Base-by-base conservation (phyloP, 1,140 invertebrate genomes). In the Theocolax elegans region DNA sequence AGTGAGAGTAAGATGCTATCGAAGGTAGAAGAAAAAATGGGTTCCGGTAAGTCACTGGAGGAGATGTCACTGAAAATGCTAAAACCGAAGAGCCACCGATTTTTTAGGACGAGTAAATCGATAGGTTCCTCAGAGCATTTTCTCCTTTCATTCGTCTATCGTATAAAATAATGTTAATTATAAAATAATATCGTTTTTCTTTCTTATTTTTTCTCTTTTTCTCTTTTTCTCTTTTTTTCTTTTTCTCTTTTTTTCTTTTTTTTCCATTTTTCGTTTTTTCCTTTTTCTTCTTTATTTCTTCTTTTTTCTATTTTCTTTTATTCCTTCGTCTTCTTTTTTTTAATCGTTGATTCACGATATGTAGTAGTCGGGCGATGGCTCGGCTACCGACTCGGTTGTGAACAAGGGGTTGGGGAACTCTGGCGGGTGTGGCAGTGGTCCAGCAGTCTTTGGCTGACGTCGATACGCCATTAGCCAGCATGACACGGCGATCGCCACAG, bases 391-490 rank as follows among this genome's bases (percentile, higher is more conserved):
- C 79, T 85, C 85, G 77, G 94, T 95, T 77, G 95, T 94, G 85
- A 97, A 96, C 74, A 97, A 87, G 59, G 95, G 95, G 82, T 97
- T 97, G 59, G 95, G 95, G 87, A 97, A 97, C 85, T 97, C 95
- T 72, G 94, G 93, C 59, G 95, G 95, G 88, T 97, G 95, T 73
- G 95, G 95, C 79, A 97, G 88, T 69, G 95, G 95, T 54, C 95
- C 95, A 66, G 93, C 89, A 54, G 91, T 90, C 77, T 94, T 94
- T 54, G 94, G 93, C 77, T 93, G 90, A 72, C 94, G 90, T 76
- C 95, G 87, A 86, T 96, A 97, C 68, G 95, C 95, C 90, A 97
- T 94, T 51, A 97, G 87, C 95, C 95, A 97, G 83, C 95, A 97
- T 42, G 95, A 96, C 23, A 97, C 95, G 49, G 95, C 95, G 38